A percentile compares a stretch with the other conserved stretches of the same genome.
Evolutionary conservation across 2,797 vertebrate species (phyloP).

Genomic region (Alauda arvensis): DNA sequence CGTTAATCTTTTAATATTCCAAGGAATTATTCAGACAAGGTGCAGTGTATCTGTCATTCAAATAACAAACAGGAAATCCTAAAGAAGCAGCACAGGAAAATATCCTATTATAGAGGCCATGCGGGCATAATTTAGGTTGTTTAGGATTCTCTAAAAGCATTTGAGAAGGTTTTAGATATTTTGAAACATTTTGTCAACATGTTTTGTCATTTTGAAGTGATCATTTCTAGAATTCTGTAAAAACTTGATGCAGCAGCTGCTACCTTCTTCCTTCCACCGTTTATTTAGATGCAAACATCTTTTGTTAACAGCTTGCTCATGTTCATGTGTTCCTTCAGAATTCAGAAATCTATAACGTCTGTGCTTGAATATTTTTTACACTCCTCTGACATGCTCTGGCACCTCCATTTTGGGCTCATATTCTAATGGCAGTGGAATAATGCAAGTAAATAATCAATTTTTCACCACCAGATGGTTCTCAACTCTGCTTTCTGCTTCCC

Average conservation of each 20-base stretch:
- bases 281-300: slow-evolving; percentile 1
- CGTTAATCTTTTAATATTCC: slow-evolving; percentile 20
- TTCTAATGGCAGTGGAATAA: slow-evolving; percentile 4
- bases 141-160: not conserved
- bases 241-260: not conserved
- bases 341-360: not conserved
- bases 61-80: not conserved
- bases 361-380: not conserved
- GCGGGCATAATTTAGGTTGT: not conserved
- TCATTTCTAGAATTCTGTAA: not conserved
- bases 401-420: not conserved
- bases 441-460: not conserved
- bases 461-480: not conserved
- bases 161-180: not conserved
- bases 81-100: not conserved
- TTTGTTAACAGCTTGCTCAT: not conserved
- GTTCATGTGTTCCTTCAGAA: not conserved
- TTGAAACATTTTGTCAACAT: not conserved
- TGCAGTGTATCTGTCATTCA: not conserved
- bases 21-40: slow-evolving; percentile 1
- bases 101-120: not conserved
- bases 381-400: not conserved
- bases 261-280: not conserved
- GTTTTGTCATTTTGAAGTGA: not conserved
- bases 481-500: not conserved